Percentiles rank a stretch among this genome's conserved stretches.
phyloP scores from a whole-genome alignment of 1,140 invertebrate species.

The Forficula auricularia region DNA sequence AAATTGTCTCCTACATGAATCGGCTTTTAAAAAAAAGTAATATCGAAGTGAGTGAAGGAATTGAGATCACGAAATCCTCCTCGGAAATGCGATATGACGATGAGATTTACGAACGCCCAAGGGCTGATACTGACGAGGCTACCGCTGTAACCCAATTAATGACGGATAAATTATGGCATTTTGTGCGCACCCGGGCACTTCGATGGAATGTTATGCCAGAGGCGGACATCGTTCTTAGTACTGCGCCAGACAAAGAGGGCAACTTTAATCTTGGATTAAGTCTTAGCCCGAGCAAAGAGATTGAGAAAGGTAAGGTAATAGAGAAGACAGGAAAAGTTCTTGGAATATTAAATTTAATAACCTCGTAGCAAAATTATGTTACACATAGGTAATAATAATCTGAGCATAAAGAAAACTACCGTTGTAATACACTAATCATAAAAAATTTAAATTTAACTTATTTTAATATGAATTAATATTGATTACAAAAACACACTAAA shows the following conservation, averaged over 20 bases:
- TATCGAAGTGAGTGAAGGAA: constrained; percentile 50
- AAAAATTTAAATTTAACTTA: no score
- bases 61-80: constrained; percentile 54
- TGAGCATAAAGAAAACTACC: no score
- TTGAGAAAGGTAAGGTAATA: constrained; percentile 9
- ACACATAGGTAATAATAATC: no score
- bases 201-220: constrained; percentile 51
- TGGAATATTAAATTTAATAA: neutral
- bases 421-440: no score
- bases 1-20: constrained; percentile 63
- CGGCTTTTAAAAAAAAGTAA: constrained; percentile 57
- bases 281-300: neutral
- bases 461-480: no score
- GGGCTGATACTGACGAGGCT: no score
- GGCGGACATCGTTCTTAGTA: constrained; percentile 52
- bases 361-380: no score
- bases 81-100: constrained; percentile 8
- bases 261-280: constrained; percentile 47
- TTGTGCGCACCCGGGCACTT: constrained; percentile 47
- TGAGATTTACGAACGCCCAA: neutral
- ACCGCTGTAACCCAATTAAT: constrained; percentile 26
- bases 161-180: constrained; percentile 51
- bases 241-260: constrained; percentile 46
- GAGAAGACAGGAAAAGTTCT: no score
- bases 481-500: no score